phyloP scores from a whole-genome alignment of 2,888 invertebrate genomes.

The Atherix ibis region DNA sequence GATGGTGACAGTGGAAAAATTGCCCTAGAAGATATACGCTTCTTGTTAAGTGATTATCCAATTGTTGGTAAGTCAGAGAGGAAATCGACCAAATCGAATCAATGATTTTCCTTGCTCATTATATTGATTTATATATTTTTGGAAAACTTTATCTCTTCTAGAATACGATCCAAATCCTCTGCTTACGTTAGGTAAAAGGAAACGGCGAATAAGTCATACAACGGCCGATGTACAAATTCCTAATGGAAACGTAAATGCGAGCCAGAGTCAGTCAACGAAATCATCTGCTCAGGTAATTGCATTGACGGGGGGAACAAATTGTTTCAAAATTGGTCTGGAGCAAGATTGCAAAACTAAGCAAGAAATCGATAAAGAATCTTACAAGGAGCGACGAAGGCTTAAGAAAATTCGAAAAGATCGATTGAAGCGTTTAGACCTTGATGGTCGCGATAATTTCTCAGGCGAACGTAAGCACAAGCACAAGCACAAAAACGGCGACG shows the following conservation, averaged over 20 bases:
- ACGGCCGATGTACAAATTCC: constrained; percentile 13
- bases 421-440: constrained; percentile 20
- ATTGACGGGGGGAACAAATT: constrained; percentile 14
- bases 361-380: constrained; percentile 28
- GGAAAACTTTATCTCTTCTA: constrained; percentile 32
- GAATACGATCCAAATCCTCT: constrained; percentile 74
- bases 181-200: constrained; percentile 56
- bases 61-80: constrained; percentile 54
- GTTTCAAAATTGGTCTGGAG: constrained; percentile 4
- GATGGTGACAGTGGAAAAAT: constrained; percentile 90
- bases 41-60: constrained; percentile 79
- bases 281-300: too few relatives aligned
- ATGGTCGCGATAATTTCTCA: constrained; percentile 27
- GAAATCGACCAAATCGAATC: not conserved
- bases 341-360: constrained; percentile 7
- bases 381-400: constrained; percentile 46
- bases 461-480: constrained; percentile 46
- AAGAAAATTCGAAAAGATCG: constrained; percentile 56
- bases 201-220: constrained; percentile 45
- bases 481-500: constrained; percentile 52
- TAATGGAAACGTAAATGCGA: constrained; percentile 20
- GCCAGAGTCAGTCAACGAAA: too few relatives aligned
- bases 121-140: too few relatives aligned
- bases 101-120: too few relatives aligned
- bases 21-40: constrained; percentile 73